Evolutionary conservation across 2,797 vertebrate genomes (phyloP).

Genomic region (Oophaga sylvatica): DNA sequence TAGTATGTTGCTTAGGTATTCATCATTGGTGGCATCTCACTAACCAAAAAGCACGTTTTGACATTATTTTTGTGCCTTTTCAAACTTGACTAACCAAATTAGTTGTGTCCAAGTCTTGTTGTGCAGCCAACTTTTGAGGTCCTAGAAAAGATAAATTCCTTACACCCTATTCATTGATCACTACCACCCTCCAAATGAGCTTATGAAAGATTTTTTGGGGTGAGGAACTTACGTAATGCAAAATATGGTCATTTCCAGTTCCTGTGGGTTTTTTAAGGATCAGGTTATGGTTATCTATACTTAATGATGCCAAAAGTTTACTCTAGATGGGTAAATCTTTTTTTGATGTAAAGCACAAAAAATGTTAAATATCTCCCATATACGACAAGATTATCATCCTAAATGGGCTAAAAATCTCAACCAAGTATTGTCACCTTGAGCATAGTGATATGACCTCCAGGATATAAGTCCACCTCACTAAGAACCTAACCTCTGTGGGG

Average conservation of each 20-base stretch:
- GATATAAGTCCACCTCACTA: neutral
- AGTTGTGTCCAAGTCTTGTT: neutral
- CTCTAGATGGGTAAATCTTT: neutral
- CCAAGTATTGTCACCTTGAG: neutral
- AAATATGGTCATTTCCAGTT: neutral
- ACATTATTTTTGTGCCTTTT: slow-evolving; percentile 1
- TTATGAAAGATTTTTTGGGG: neutral
- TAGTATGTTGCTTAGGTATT: neutral
- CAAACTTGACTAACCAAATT: neutral
- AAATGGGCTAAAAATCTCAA: neutral
- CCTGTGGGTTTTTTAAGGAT: neutral
- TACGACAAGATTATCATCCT: neutral
- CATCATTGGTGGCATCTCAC: neutral
- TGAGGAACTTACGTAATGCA: neutral
- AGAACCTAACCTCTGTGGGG: neutral
- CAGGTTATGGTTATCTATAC: neutral
- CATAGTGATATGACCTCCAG: neutral
- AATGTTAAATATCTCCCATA: no score
- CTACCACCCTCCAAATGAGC: neutral
- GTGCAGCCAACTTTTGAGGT: neutral
- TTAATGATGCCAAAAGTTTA: neutral
- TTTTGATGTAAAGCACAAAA: neutral
- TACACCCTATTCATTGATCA: neutral
- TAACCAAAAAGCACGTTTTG: neutral
- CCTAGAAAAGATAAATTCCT: neutral